phyloP scores from a whole-genome alignment of 2,113 vertebrate species.

The Xyliphius kryptos region DNA sequence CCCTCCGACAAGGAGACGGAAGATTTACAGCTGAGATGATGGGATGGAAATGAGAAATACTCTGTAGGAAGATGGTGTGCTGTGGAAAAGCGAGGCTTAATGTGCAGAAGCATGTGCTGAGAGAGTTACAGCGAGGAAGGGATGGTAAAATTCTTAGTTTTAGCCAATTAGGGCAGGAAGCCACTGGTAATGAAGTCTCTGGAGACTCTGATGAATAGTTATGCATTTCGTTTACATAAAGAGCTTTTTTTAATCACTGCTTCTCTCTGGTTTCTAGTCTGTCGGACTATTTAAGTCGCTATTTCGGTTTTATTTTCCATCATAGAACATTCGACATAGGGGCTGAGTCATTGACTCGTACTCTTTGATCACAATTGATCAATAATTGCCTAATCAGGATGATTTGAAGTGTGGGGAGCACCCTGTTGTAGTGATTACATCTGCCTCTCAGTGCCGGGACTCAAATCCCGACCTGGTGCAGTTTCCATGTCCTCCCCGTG shows the following conservation, averaged over 20 bases:
- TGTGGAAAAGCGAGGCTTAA: slow-evolving; percentile 5
- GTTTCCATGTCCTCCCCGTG: no score
- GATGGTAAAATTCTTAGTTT: slow-evolving; percentile 70
- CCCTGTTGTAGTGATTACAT: no score
- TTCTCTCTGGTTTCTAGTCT: slow-evolving; percentile 37
- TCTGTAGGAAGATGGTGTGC: background rate
- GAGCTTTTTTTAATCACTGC: slow-evolving; percentile 37
- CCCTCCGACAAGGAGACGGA: slow-evolving; percentile 43
- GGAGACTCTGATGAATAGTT: slow-evolving; percentile 66
- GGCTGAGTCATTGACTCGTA: no score
- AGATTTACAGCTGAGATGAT: slow-evolving; percentile 25
- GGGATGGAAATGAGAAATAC: slow-evolving; percentile 26
- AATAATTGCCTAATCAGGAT: no score
- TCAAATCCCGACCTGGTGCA: no score
- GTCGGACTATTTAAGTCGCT: background rate
- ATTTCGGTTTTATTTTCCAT: background rate
- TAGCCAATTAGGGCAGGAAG: slow-evolving; percentile 72
- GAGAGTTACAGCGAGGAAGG: slow-evolving; percentile 44
- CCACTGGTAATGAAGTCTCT: slow-evolving; percentile 71
- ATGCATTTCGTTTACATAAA: slow-evolving; percentile 71
- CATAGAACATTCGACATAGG: no score
- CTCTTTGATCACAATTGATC: no score
- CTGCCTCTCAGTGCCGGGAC: no score
- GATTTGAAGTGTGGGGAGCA: no score
- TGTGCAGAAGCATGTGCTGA: slow-evolving; percentile 3